phyloP scores from a whole-genome alignment of 2,113 vertebrate species.

The Rhynchopsitta pachyrhyncha region DNA sequence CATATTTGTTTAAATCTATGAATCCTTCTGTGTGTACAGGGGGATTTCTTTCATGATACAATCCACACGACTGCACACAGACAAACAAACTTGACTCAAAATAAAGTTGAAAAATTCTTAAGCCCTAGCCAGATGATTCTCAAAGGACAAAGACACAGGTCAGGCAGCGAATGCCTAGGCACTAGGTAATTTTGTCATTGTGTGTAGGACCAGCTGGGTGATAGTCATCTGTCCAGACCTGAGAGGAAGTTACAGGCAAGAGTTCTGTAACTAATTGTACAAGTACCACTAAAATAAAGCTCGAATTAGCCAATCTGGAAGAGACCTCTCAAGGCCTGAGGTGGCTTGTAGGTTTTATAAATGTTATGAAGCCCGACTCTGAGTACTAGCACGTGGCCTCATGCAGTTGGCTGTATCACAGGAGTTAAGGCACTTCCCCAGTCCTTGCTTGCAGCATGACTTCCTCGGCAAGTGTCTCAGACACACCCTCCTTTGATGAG shows the following conservation, averaged over 20 bases:
- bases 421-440: background rate
- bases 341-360: background rate
- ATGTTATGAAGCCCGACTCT: background rate
- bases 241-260: background rate
- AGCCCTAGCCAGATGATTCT: background rate
- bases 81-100: background rate
- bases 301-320: background rate
- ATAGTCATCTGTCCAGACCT: background rate
- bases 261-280: background rate
- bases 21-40: background rate
- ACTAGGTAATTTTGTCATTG: background rate
- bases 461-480: background rate
- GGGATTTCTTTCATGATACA: background rate
- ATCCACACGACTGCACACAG: background rate
- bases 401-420: background rate
- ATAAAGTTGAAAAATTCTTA: background rate
- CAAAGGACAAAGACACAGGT: rapidly evolving
- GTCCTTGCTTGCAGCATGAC: background rate
- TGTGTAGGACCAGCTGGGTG: background rate
- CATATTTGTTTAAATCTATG: background rate
- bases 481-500: background rate
- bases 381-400: background rate
- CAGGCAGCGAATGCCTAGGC: background rate
- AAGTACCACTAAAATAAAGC: background rate
- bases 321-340: background rate